Conservation (phyloP, 2,113 vertebrate species). For the Tenrec ecaudatus region DNA sequence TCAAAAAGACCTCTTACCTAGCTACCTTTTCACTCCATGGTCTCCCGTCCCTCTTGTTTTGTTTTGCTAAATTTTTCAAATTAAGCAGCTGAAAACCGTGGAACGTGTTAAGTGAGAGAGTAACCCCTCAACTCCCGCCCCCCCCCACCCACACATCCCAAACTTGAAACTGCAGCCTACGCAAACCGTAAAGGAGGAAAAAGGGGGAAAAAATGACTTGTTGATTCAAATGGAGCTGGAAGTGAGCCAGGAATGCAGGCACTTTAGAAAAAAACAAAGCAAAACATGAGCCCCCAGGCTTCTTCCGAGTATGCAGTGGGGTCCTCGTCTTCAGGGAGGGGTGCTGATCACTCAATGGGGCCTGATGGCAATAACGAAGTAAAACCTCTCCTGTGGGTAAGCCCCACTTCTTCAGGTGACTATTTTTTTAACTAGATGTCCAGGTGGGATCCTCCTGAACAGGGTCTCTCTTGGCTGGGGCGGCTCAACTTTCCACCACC, state of each 20-base stretch:
- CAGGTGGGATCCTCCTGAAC: conserved; percentile 35
- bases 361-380: conserved; percentile 44
- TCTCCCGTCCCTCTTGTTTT: background rate
- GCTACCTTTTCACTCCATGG: background rate
- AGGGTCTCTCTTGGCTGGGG: conserved; percentile 49
- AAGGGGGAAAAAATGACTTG: background rate
- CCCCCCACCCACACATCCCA: background rate
- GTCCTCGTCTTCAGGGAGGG: background rate
- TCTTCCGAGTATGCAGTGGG: background rate
- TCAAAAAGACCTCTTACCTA: background rate
- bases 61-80: conserved; percentile 2
- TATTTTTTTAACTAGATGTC: conserved; percentile 62
- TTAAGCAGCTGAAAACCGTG: background rate
- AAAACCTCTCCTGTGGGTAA: conserved; percentile 40
- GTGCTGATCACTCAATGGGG: background rate
- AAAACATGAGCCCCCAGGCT: conserved; percentile 16
- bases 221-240: conserved; percentile 27
- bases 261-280: background rate
- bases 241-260: conserved; percentile 4
- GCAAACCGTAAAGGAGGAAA: background rate
- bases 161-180: conserved; percentile 1
- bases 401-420: background rate
- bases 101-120: conserved; percentile 61
- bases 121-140: background rate
- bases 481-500: background rate